These are phyloP conservation scores for Drosophila demipolita DNA, from an alignment of 2,888 invertebrate genomes.

Conservation along the genomic window DNA sequence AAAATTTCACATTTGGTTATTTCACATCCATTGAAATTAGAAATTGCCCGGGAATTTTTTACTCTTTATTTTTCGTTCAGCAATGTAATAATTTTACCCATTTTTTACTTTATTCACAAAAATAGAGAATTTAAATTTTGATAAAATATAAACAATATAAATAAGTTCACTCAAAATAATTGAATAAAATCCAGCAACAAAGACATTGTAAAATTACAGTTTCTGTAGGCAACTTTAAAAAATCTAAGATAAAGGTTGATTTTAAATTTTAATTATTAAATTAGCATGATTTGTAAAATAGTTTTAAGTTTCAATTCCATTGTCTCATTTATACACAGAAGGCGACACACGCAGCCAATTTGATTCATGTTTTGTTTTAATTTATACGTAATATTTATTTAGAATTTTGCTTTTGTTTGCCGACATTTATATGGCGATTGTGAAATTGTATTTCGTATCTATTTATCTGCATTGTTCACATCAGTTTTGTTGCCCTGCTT, in stretches of 20 bases:
- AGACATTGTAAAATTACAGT: background rate
- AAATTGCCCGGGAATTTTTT: conserved; percentile 6
- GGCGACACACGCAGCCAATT: conserved; percentile 8
- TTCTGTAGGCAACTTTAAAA: background rate
- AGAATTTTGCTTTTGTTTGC: conserved; percentile 42
- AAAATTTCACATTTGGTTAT: conserved; percentile 10
- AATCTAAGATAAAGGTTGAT: background rate
- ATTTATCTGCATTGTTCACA: conserved; percentile 17
- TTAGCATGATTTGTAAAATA: background rate
- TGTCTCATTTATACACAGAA: background rate
- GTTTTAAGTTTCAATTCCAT: background rate
- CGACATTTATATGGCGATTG: conserved; percentile 29
- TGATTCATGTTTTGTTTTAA: conserved; percentile 52
- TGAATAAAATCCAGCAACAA: background rate
- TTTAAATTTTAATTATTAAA: background rate
- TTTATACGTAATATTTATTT: conserved; percentile 55
- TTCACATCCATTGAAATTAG: conserved; percentile 38
- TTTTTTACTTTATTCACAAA: no score
- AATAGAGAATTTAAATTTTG: background rate
- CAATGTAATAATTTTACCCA: background rate
- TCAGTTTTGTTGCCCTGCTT: conserved; percentile 28
- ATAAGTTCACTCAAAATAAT: background rate
- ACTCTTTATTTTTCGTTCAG: background rate
- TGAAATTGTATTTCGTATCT: conserved; percentile 28
- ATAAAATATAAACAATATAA: background rate